These are phyloP conservation scores for Sarotherodon lohbergeri DNA, from an alignment of 2,113 vertebrate species.

Conservation along the genomic window DNA sequence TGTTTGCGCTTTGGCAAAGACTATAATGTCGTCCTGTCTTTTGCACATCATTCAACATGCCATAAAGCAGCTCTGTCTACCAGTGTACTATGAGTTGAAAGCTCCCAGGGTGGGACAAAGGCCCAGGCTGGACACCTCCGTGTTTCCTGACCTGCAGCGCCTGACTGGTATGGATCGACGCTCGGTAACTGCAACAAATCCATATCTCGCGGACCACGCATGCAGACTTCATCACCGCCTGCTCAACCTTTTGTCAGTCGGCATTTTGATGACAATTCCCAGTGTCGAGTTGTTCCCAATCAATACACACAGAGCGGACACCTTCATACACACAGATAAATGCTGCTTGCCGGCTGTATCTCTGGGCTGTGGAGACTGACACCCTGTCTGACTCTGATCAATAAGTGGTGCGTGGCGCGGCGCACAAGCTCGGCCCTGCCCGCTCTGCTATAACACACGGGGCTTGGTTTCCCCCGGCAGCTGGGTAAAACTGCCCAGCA, in stretches of 20 bases:
- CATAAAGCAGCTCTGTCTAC: constrained; percentile 5
- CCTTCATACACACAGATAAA: constrained; percentile 78
- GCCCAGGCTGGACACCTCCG: constrained; percentile 32
- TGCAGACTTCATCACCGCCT: constrained; percentile 35
- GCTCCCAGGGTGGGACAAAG: constrained; percentile 42
- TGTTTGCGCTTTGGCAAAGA: constrained; percentile 25
- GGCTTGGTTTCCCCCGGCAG: constrained; percentile 66
- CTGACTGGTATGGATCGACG: constrained; percentile 37
- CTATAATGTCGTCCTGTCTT: constrained; percentile 51
- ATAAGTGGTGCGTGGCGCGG: constrained; percentile 66
- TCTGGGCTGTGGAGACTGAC: constrained; percentile 66
- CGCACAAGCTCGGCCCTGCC: constrained; percentile 54
- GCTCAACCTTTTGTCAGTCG: constrained; percentile 70
- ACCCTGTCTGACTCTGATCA: constrained; percentile 75
- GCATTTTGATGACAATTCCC: constrained; percentile 78
- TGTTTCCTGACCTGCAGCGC: constrained; percentile 55
- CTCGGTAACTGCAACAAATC: constrained; percentile 53
- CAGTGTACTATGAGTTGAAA: constrained; percentile 38
- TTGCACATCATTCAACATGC: constrained; percentile 53
- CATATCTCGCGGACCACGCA: constrained; percentile 23
- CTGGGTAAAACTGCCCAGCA: constrained; percentile 71
- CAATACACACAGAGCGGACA: constrained; percentile 74
- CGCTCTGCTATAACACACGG: constrained; percentile 62
- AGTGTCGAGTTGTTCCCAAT: constrained; percentile 78
- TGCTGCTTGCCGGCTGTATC: constrained; percentile 59